Percentiles rank a stretch among this genome's conserved stretches.
These are phyloP conservation scores for Drosophila glabriapex DNA, from an alignment of 2,888 invertebrate genomes.

Conservation along the genomic window DNA sequence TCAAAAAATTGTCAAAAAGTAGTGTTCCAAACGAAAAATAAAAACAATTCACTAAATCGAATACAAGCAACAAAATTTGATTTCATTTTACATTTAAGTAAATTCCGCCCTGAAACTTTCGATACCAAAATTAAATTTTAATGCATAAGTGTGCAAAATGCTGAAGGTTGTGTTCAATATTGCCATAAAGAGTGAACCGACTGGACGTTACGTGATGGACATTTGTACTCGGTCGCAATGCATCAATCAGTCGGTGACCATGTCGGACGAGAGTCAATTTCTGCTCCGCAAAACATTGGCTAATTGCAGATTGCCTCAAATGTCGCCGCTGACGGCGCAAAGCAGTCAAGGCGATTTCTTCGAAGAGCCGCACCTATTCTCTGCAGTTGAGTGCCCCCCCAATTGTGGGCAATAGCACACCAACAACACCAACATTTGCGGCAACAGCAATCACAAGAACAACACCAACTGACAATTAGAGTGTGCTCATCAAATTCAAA, in stretches of 20 bases:
- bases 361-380: conserved; percentile 23
- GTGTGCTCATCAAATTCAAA: background rate
- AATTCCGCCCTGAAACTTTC: background rate
- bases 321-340: background rate
- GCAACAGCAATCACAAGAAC: background rate
- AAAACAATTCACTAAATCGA: background rate
- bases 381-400: conserved; percentile 14
- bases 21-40: background rate
- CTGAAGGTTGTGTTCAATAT: conserved; percentile 31
- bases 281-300: background rate
- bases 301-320: background rate
- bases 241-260: too few species aligned
- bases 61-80: background rate
- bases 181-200: conserved; percentile 2
- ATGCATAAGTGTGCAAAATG: conserved; percentile 17
- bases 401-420: background rate
- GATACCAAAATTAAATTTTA: background rate
- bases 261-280: background rate
- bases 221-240: background rate
- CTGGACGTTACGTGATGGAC: conserved; percentile 19
- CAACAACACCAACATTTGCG: background rate
- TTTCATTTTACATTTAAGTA: background rate
- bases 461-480: background rate
- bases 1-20: background rate
- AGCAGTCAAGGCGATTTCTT: conserved; percentile 17